phyloP scores from a whole-genome alignment of 2,113 vertebrate species.

The Odontophorus gujanensis region DNA sequence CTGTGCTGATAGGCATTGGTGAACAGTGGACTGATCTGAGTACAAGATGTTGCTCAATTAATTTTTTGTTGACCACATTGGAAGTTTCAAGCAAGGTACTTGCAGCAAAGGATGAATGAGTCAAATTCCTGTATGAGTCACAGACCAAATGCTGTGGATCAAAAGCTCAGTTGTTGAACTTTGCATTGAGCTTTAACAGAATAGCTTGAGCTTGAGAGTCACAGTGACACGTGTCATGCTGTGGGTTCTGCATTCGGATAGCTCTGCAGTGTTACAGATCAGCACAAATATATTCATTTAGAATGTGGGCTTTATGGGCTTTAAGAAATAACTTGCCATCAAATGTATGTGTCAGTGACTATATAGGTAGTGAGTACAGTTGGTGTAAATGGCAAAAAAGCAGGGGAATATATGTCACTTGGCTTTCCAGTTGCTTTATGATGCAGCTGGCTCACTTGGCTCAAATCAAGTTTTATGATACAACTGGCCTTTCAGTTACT shows the following conservation, averaged over 20 bases:
- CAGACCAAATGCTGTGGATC: neutral
- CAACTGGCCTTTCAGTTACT: neutral
- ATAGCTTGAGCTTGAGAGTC: neutral
- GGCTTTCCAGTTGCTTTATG: neutral
- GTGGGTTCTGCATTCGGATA: neutral
- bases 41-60: neutral
- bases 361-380: neutral
- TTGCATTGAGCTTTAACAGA: neutral
- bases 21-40: neutral
- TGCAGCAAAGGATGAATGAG: neutral
- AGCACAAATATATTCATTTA: neutral
- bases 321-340: neutral
- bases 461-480: neutral
- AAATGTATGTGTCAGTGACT: neutral
- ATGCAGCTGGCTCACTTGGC: neutral
- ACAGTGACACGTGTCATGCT: neutral
- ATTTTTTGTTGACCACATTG: neutral
- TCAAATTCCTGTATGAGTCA: neutral
- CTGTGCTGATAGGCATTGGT: neutral
- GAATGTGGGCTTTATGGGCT: neutral
- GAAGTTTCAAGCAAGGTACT: neutral
- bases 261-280: neutral
- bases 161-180: neutral
- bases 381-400: neutral
- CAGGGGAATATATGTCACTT: neutral